Evolutionary conservation across 2,113 vertebrate genomes (phyloP), one percentile per base, ranked within the genome.

Genomic region (Monarcha castaneiventris): DNA sequence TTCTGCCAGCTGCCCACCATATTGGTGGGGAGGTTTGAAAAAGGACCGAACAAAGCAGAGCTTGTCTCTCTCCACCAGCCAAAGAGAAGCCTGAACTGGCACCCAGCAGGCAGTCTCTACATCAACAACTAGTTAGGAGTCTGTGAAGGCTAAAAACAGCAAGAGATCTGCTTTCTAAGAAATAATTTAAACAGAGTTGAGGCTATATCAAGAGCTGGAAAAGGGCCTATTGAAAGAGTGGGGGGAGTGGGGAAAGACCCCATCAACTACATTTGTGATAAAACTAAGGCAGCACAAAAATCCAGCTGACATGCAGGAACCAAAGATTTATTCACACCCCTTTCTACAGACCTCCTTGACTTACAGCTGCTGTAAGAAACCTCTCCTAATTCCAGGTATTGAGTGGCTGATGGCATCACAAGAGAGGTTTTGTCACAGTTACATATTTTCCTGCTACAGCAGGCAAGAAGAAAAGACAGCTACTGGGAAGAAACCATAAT

Each of bases 51-150:
- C 85, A 96, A 95, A 93, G 92, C 82, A n/a, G 76, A 69, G 88
- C 82, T 84, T 95, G 93, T 96, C 51, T 73, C 55, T 67, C 59
- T 52, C 51, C 76, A 84, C 41, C 75, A 80, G 67, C 33, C 91
- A 71, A 55, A 51, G 67, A 7, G 75, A 84, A 84, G 88, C 33
- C 68, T 12, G 4, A 41, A 67, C 79, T 61, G 75, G 92, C 85
- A 93, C 85, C 79, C 93, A 96, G 93, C 93, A 95, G 82, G 94
- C 90, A 94, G 90, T 8, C 64, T 55, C 90, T 78, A 26, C 48
- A 95, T 94, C 95, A 95, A 92, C 85, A 96, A 37, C 68, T 9
- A 77, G 43, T 16, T 75, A 52, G 79, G 41, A 80, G 85, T 3
- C 61, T 68, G 64, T 8, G 29, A 78, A 52, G 62, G 56, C 69